These are phyloP conservation scores for Drosophila malerkotliana DNA, from an alignment of 1,140 invertebrate genomes.

Conservation along the genomic window DNA sequence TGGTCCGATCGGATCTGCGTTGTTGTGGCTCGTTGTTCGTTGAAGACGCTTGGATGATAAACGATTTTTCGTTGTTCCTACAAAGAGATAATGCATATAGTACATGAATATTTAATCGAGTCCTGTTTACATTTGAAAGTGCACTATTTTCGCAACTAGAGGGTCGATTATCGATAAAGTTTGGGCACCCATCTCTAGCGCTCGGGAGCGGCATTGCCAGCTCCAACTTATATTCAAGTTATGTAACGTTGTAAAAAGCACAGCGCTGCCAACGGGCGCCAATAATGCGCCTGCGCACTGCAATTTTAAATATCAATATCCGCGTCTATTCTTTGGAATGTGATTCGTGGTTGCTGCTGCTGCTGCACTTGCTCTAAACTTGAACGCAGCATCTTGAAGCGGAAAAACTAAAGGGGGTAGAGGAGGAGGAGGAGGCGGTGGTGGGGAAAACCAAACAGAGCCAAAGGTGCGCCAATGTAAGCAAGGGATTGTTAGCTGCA, in stretches of 20 bases:
- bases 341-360: slow-evolving; percentile 39
- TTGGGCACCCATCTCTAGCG: slow-evolving; percentile 15
- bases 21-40: slow-evolving; percentile 58
- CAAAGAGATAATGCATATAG: background rate
- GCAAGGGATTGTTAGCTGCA: slow-evolving; percentile 52
- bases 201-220: slow-evolving; percentile 51
- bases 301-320: slow-evolving; percentile 38
- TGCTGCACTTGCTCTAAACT: slow-evolving; percentile 60
- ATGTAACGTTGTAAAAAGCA: slow-evolving; percentile 56
- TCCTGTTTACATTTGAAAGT: no score
- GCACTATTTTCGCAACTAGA: background rate
- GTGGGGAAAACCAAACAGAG: slow-evolving; percentile 15
- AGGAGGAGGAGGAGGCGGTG: slow-evolving; percentile 10
- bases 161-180: slow-evolving; percentile 11
- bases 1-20: slow-evolving; percentile 18
- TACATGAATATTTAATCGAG: background rate
- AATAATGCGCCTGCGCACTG: slow-evolving; percentile 60
- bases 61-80: slow-evolving; percentile 32
- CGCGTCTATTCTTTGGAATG: slow-evolving; percentile 47
- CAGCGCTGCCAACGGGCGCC: slow-evolving; percentile 33
- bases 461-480: slow-evolving; percentile 31
- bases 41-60: slow-evolving; percentile 44
- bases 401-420: slow-evolving; percentile 11
- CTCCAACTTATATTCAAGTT: slow-evolving; percentile 27
- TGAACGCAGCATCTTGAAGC: slow-evolving; percentile 42